These are phyloP conservation scores for Ctenoplectra terminalis DNA, from an alignment of 1,140 invertebrate genomes.

Conservation along the genomic window DNA sequence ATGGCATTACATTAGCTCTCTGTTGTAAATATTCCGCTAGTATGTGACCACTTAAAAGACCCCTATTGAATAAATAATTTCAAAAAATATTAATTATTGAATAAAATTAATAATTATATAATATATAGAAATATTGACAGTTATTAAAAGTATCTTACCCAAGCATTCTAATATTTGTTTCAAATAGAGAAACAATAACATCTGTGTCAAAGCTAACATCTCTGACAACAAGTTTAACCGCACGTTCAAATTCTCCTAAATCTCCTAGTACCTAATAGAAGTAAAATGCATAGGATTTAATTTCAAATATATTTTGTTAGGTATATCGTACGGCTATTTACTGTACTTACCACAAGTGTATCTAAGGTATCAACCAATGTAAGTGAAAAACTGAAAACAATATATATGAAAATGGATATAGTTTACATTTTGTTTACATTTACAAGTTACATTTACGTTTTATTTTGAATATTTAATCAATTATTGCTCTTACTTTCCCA, in stretches of 20 bases:
- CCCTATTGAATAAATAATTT: conserved; percentile 84
- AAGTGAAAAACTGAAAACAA: conserved; percentile 93
- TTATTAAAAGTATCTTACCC: conserved; percentile 86
- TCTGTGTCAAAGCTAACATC: conserved; percentile 97
- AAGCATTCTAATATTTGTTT: conserved; percentile 98
- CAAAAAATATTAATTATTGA: conserved; percentile 14
- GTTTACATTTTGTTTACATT: neutral
- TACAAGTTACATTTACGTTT: neutral
- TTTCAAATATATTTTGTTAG: conserved; percentile 33
- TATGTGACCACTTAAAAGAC: conserved; percentile 96
- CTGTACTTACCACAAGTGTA: conserved; percentile 90
- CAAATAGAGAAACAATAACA: conserved; percentile 98
- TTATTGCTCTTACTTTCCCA: conserved; percentile 94
- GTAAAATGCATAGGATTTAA: conserved; percentile 27
- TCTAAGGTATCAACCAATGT: conserved; percentile 98
- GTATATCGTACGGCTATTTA: conserved; percentile 18
- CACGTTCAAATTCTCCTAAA: conserved; percentile 96
- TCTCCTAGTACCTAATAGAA: conserved; percentile 90
- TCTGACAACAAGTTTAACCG: conserved; percentile 92
- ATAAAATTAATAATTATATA: neutral
- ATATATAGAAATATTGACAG: neutral
- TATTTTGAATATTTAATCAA: conserved; percentile 1
- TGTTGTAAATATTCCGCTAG: conserved; percentile 92
- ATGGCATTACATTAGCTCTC: conserved; percentile 89
- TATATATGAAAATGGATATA: conserved; percentile 22